phyloP scores from a whole-genome alignment of 1,140 invertebrate species.

The Lepidurus arcticus region DNA sequence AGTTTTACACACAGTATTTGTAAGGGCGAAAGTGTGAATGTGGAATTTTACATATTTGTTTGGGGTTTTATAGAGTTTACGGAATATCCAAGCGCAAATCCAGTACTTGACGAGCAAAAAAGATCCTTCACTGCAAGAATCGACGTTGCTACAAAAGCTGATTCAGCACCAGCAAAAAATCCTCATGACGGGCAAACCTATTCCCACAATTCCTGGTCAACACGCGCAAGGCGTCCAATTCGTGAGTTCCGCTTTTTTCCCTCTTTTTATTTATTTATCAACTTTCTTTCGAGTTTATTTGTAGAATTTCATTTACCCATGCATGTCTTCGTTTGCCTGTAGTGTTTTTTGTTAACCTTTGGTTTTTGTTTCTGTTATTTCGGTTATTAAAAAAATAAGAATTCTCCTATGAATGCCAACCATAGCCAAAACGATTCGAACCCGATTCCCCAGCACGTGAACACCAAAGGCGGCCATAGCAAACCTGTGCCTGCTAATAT shows the following conservation, averaged over 20 bases:
- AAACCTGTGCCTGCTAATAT: conserved; percentile 32
- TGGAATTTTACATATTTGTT: background rate
- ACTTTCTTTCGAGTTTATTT: background rate
- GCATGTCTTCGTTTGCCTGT: background rate
- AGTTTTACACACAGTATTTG: no score
- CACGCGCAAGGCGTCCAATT: conserved; percentile 37
- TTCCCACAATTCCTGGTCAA: conserved; percentile 49
- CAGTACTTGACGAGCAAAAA: conserved; percentile 50
- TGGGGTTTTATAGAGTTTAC: conserved; percentile 47
- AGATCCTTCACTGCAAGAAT: conserved; percentile 45
- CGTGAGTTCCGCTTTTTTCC: conserved; percentile 24
- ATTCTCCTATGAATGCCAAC: conserved; percentile 26
- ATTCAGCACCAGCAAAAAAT: conserved; percentile 58
- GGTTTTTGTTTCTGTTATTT: background rate
- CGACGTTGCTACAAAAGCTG: conserved; percentile 50
- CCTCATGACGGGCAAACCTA: conserved; percentile 54
- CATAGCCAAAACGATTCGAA: conserved; percentile 4
- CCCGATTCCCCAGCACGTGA: background rate
- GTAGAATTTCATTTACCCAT: no score
- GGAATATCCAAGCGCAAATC: conserved; percentile 56
- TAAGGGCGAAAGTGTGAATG: background rate
- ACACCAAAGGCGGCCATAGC: conserved; percentile 24
- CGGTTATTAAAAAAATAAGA: background rate
- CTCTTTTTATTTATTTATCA: background rate
- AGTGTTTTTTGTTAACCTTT: background rate